Evolutionary conservation across 2,888 invertebrate genomes (phyloP).

Genomic region (Caenorhabditis becei): DNA sequence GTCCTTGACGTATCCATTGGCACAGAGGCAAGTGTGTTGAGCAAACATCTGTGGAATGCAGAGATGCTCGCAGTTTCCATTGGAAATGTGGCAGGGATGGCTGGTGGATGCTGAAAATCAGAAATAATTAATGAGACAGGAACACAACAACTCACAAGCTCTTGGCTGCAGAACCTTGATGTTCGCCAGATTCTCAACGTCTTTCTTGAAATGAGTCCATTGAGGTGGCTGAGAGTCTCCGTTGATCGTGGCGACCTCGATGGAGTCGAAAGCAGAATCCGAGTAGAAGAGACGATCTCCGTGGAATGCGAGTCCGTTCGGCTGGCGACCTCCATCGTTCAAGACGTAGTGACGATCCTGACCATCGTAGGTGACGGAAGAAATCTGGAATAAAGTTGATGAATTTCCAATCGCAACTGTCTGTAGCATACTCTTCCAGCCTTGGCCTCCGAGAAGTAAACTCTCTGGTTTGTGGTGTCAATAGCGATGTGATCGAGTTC

Average conservation of each 20-base stretch:
- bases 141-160: constrained; percentile 82
- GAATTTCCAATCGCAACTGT: no score
- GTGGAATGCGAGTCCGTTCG: constrained; percentile 79
- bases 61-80: constrained; percentile 95
- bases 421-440: constrained; percentile 82
- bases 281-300: constrained; percentile 84
- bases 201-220: constrained; percentile 88
- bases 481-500: constrained; percentile 88
- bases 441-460: constrained; percentile 89
- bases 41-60: constrained; percentile 91
- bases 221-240: constrained; percentile 77
- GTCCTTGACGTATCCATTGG: constrained; percentile 87
- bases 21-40: constrained; percentile 90
- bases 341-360: constrained; percentile 80
- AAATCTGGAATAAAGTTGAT: constrained; percentile 70
- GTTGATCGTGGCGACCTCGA: constrained; percentile 76
- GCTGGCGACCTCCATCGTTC: constrained; percentile 79
- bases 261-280: constrained; percentile 89
- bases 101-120: constrained; percentile 61
- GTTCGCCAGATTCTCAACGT: constrained; percentile 86
- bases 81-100: constrained; percentile 90
- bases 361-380: constrained; percentile 80
- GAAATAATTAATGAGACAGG: not conserved
- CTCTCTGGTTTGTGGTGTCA: constrained; percentile 87
- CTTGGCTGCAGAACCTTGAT: constrained; percentile 92